phyloP scores from a whole-genome alignment of 2,113 vertebrate genomes.

The Grus americana region DNA sequence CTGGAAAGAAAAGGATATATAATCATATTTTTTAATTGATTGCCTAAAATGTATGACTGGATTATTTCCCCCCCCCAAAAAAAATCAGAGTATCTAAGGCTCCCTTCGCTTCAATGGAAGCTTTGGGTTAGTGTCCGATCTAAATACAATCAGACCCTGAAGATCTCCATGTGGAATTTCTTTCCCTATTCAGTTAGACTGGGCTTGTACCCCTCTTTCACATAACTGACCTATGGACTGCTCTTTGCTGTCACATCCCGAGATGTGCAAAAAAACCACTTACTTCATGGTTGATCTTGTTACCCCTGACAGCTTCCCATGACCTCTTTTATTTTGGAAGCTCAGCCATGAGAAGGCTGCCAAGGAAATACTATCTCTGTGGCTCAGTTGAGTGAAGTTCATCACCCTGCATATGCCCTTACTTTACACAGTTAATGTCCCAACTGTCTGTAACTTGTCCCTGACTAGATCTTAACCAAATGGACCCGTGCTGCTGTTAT shows the following conservation, averaged over 20 bases:
- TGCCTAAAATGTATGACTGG: neutral
- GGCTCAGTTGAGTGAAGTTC: neutral
- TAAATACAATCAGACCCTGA: neutral
- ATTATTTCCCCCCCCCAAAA: too few relatives aligned
- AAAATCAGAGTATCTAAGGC: neutral
- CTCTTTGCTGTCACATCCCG: neutral
- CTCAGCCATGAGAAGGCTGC: neutral
- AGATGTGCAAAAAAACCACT: rapidly evolving
- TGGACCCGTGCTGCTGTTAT: neutral
- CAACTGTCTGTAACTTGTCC: neutral
- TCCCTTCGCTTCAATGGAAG: neutral
- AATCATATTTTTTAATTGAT: neutral
- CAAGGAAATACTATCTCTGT: neutral
- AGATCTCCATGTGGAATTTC: neutral
- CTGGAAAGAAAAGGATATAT: neutral
- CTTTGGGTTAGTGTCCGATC: neutral
- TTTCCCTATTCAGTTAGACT: neutral
- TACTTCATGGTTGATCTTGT: neutral
- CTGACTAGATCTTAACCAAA: neutral
- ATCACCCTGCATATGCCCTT: neutral
- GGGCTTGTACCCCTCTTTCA: neutral
- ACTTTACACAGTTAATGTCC: neutral
- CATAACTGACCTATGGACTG: neutral
- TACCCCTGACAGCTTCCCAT: neutral
- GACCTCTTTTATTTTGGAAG: neutral